These are phyloP conservation scores for Egretta garzetta DNA, from an alignment of 2,113 vertebrate genomes.

Conservation along the genomic window DNA sequence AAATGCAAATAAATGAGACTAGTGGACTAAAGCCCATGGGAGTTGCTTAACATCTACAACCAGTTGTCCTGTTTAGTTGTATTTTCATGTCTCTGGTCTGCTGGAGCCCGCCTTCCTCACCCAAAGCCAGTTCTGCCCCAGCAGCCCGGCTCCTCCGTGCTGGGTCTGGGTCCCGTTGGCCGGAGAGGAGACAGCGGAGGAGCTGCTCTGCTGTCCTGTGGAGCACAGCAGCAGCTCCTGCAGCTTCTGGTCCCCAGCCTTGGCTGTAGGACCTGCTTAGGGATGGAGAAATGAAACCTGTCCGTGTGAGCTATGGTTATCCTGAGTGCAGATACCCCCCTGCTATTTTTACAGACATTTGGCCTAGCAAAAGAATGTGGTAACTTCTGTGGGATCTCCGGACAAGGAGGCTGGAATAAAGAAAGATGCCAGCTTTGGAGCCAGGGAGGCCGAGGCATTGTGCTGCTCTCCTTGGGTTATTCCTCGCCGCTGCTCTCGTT, in stretches of 20 bases:
- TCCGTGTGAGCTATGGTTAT: fast-evolving
- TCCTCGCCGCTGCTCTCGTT: background rate
- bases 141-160: background rate
- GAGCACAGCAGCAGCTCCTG: background rate
- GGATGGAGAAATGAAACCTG: background rate
- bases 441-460: background rate
- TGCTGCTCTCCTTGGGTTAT: background rate
- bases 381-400: background rate
- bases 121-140: background rate
- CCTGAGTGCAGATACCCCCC: background rate
- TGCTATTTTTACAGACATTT: background rate
- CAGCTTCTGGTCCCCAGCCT: background rate
- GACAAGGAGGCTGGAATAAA: background rate
- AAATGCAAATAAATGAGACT: background rate
- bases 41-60: background rate
- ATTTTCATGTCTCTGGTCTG: background rate
- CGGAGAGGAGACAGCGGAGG: background rate
- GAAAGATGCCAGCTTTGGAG: background rate
- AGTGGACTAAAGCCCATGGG: background rate
- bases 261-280: fast-evolving
- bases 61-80: background rate
- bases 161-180: fast-evolving
- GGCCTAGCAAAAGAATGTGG: background rate
- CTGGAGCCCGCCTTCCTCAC: background rate
- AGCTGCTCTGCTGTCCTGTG: background rate